These are phyloP conservation scores for Agonopterix arenella DNA, from an alignment of 2,888 invertebrate genomes.

Conservation along the genomic window DNA sequence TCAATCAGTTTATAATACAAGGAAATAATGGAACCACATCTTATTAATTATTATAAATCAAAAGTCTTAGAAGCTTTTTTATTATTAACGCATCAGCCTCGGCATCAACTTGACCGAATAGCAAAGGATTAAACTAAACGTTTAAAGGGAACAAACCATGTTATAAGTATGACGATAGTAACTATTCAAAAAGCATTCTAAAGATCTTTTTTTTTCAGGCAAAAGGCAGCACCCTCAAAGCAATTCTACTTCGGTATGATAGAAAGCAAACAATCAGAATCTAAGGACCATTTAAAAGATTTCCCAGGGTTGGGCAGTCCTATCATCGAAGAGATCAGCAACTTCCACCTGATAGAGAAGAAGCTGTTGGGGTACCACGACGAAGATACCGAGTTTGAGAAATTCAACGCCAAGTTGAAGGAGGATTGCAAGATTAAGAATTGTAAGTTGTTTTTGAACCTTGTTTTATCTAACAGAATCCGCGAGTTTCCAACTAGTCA, in stretches of 20 bases:
- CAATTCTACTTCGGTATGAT: constrained; percentile 90
- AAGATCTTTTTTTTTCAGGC: constrained; percentile 26
- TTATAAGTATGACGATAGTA: background rate
- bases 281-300: constrained; percentile 54
- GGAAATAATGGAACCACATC: no score
- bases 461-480: background rate
- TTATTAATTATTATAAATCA: no score
- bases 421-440: constrained; percentile 56
- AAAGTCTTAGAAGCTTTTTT: no score
- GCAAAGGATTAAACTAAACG: no score
- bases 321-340: constrained; percentile 63
- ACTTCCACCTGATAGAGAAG: constrained; percentile 64
- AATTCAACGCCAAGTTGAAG: constrained; percentile 56
- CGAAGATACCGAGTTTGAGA: constrained; percentile 59
- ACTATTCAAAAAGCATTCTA: no score
- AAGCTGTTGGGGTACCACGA: constrained; percentile 61
- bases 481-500: no score
- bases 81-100: no score
- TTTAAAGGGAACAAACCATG: background rate
- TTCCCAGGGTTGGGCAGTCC: constrained; percentile 66
- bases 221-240: constrained; percentile 54
- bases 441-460: constrained; percentile 30
- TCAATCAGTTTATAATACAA: no score
- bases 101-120: no score
- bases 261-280: constrained; percentile 56